Evolutionary conservation across 1,140 invertebrate genomes (phyloP), one percentile per base, ranked within the genome.

Genomic region (Chironomus tepperi): DNA sequence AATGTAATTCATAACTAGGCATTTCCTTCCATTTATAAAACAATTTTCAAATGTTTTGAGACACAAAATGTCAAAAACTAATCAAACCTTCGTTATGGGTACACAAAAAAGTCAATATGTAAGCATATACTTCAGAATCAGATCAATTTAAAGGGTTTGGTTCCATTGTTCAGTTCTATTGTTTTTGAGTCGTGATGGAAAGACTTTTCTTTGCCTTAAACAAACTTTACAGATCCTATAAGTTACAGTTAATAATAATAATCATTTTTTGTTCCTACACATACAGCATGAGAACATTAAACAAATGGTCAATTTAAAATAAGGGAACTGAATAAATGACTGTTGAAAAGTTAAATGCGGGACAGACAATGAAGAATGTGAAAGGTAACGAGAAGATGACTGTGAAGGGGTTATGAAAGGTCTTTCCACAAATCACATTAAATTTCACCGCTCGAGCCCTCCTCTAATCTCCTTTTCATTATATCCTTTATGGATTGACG

Each of bases 401-500:
- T 12, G n/a, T 12, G n/a, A 57, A 57, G 47, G 24, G 47, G 47
- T 57, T 57, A 57, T 57, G 5, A 10, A 57, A 57, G 47, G 47
- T 57, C 47, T 57, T 57, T 57, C 47, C n/a, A 47, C 9, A 47
- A 47, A 47, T 47, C 43, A 47, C 43, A 47, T 57, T 57, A 57
- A 57, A 57, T 57, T 57, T 57, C 47, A 57, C 47, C 47, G 47
- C 47, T 57, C 47, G 47, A 57, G 47, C 47, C 47, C 47, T 57
- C 47, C 5, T 57, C n/a, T 57, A 57, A 57, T 57, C 47, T 34
- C 24, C 24, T 34, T 34, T 34, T 34, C 5, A 34, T 34, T 34
- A 1, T 57, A 15, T 57, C 47, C 12, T 57, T 57, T 57, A 5
- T 34, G 24, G 24, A 47, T 47, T 47, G 43, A 57, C 47, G 47